Evolutionary conservation across 2,113 vertebrate species (phyloP).

Genomic region (Tringa solitaria): DNA sequence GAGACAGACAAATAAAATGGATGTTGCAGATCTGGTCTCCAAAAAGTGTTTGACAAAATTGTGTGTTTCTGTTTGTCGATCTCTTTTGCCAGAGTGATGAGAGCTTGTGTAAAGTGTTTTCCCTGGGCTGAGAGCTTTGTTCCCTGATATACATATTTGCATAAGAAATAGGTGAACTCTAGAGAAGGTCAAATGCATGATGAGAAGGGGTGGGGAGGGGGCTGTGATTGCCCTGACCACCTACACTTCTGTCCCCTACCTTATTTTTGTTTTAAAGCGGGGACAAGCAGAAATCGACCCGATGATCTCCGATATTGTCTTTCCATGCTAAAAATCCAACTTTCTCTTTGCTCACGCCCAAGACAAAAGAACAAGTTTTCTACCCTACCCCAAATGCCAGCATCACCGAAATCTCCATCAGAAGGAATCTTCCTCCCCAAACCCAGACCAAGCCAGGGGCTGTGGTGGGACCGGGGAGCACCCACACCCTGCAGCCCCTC

Average conservation of each 20-base stretch:
- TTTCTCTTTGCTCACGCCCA: neutral
- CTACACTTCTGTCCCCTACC: neutral
- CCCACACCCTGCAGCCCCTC: accelerated
- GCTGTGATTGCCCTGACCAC: neutral
- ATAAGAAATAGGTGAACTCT: slow-evolving; percentile 14
- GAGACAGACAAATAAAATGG: neutral
- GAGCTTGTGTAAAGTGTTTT: neutral
- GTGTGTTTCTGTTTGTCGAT: accelerated
- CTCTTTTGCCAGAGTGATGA: neutral
- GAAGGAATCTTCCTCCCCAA: neutral
- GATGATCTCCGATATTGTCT: accelerated
- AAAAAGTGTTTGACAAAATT: neutral
- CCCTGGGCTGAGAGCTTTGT: neutral
- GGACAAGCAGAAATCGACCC: accelerated
- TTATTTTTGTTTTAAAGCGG: neutral
- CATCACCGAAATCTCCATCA: neutral
- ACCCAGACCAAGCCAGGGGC: neutral
- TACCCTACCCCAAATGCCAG: neutral
- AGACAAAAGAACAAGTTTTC: neutral
- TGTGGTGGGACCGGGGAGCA: accelerated
- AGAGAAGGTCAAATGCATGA: neutral
- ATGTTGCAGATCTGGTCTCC: neutral
- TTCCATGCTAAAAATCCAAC: neutral
- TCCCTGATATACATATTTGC: slow-evolving; percentile 20
- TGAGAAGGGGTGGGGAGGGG: neutral